phyloP scores from a whole-genome alignment of 2,888 invertebrate genomes.

The Agrilus cyanescens region DNA sequence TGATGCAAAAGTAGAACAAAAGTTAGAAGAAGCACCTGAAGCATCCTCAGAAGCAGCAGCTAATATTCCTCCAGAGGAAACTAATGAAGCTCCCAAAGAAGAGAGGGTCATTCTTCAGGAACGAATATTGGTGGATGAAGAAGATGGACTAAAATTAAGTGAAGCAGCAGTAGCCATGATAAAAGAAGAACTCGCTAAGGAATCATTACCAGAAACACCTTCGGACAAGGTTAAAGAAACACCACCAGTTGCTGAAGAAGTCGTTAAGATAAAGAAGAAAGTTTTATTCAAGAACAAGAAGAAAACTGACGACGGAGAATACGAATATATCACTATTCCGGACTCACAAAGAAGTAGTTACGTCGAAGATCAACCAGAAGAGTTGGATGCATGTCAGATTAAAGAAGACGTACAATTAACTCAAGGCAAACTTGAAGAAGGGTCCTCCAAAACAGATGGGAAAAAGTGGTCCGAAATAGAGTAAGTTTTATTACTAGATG shows the following conservation, averaged over 20 bases:
- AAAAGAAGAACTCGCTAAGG: constrained; percentile 14
- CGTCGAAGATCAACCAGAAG: constrained; percentile 1
- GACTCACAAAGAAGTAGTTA: background rate
- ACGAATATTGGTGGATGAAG: constrained; percentile 28
- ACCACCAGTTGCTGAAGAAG: constrained; percentile 6
- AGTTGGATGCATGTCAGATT: constrained; percentile 5
- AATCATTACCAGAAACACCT: constrained; percentile 3
- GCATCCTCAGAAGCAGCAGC: background rate
- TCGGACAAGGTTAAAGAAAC: constrained; percentile 6
- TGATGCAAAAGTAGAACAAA: constrained; percentile 2
- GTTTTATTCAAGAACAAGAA: constrained; percentile 31
- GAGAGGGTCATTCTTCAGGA: background rate
- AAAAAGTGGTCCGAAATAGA: constrained; percentile 34
- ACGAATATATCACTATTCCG: background rate
- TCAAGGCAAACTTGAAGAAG: background rate
- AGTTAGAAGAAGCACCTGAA: background rate
- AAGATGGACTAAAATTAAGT: constrained; percentile 30
- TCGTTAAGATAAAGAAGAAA: constrained; percentile 25
- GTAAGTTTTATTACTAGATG: constrained; percentile 22
- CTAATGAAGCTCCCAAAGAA: constrained; percentile 2
- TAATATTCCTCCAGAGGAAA: background rate
- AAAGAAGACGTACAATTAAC: constrained; percentile 20
- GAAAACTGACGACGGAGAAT: constrained; percentile 22
- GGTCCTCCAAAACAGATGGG: constrained; percentile 6
- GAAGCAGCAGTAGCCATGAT: constrained; percentile 20